phyloP scores from a whole-genome alignment of 2,888 invertebrate genomes.

The Phymatocera aterrima region DNA sequence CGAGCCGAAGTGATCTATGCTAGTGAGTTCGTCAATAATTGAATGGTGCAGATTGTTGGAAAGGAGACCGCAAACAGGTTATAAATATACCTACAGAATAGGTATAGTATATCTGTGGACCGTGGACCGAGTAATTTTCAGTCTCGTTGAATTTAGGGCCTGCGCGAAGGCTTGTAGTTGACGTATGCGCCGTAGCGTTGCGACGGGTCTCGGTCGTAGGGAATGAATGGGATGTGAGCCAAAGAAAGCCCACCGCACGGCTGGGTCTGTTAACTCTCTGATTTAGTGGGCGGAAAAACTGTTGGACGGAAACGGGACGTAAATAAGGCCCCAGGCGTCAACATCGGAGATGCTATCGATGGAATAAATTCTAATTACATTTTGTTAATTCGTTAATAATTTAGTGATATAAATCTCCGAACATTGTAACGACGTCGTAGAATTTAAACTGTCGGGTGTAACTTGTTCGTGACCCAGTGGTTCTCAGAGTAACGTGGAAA shows the following conservation, averaged over 20 bases:
- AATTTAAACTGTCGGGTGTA: conserved; percentile 54
- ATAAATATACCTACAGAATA: not conserved
- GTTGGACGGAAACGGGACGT: conserved; percentile 46
- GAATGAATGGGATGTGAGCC: conserved; percentile 34
- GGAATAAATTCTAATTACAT: conserved; percentile 58
- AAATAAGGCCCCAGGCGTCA: conserved; percentile 48
- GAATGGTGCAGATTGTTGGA: conserved; percentile 26
- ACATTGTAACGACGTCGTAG: conserved; percentile 56
- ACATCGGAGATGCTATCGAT: conserved; percentile 46
- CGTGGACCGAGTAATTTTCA: conserved; percentile 1
- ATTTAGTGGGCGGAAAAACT: conserved; percentile 46
- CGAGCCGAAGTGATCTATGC: not conserved
- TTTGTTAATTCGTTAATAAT: conserved; percentile 58
- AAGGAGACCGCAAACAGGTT: not conserved
- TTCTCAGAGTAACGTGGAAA: not conserved
- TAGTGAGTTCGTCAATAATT: conserved; percentile 20
- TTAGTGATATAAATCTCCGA: conserved; percentile 55
- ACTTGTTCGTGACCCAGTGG: conserved; percentile 36
- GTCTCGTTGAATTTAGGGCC: conserved; percentile 31
- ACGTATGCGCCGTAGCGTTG: conserved; percentile 19
- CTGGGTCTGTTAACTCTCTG: conserved; percentile 44
- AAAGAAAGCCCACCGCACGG: conserved; percentile 19
- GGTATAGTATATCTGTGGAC: not conserved
- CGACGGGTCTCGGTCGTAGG: conserved; percentile 5
- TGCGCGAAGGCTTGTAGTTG: conserved; percentile 2